Evolutionary conservation across 2,113 vertebrate genomes (phyloP).

Genomic region (Odocoileus virginianus): DNA sequence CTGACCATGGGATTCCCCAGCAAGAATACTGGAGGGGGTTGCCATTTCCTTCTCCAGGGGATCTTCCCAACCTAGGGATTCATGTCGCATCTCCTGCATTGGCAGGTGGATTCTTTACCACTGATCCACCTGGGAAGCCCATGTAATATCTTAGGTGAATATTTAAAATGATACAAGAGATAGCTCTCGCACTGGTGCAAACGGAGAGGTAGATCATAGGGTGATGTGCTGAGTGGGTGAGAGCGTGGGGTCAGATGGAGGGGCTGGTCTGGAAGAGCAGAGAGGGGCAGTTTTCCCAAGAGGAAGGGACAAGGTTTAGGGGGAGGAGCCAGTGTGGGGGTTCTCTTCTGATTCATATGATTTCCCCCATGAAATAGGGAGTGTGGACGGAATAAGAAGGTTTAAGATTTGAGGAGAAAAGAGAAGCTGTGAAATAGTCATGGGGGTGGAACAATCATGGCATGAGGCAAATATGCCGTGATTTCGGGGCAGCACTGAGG

Average conservation of each 20-base stretch:
- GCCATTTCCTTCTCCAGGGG: background rate
- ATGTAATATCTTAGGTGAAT: background rate
- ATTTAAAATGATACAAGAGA: background rate
- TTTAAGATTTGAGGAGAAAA: background rate
- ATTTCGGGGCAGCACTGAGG: background rate
- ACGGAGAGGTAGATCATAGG: background rate
- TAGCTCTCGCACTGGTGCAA: background rate
- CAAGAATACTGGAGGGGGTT: background rate
- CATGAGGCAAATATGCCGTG: background rate
- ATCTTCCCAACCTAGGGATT: background rate
- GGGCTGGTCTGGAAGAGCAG: background rate
- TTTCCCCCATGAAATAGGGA: background rate
- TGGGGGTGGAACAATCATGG: background rate
- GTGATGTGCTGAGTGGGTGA: background rate
- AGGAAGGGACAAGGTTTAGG: background rate
- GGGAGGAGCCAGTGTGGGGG: background rate
- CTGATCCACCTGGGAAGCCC: background rate
- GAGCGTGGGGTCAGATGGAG: background rate
- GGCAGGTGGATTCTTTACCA: background rate
- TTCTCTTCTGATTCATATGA: background rate
- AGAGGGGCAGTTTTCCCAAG: no score
- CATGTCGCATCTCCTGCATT: rapidly evolving
- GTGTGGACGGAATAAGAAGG: background rate
- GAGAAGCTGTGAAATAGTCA: background rate
- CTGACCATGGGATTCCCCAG: background rate